Percentiles rank a stretch among this genome's conserved stretches.
These are phyloP conservation scores for Prorops nasuta DNA, from an alignment of 1,140 invertebrate genomes.

Conservation along the genomic window DNA sequence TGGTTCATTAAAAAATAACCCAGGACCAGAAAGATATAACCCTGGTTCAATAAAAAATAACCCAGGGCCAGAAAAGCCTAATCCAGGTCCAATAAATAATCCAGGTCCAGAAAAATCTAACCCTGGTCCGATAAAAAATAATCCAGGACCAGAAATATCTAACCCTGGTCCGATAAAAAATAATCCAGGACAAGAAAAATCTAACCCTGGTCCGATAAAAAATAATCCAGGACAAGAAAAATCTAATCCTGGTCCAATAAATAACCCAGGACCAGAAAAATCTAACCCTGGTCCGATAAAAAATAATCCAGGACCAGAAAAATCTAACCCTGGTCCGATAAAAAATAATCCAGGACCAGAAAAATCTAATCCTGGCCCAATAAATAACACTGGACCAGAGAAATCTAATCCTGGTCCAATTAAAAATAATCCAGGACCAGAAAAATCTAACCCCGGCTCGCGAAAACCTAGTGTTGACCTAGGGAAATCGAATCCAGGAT, in stretches of 20 bases:
- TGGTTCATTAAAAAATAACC: too few species aligned
- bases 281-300: slow-evolving; percentile 5
- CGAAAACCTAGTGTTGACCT: slow-evolving; percentile 29
- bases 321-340: slow-evolving; percentile 19
- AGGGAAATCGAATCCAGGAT: slow-evolving; percentile 26
- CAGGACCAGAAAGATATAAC: too few species aligned
- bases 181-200: slow-evolving; percentile 23
- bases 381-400: too few species aligned
- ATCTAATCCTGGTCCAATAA: too few species aligned
- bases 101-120: slow-evolving; percentile 32
- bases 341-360: slow-evolving; percentile 28
- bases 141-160: slow-evolving; percentile 15
- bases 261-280: too few species aligned
- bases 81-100: slow-evolving; percentile 25
- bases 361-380: slow-evolving; percentile 33
- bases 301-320: slow-evolving; percentile 12
- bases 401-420: background rate
- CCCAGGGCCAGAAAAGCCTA: slow-evolving; percentile 15
- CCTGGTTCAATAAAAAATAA: slow-evolving; percentile 7
- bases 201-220: slow-evolving; percentile 32
- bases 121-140: background rate
- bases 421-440: slow-evolving; percentile 11
- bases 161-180: background rate
- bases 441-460: slow-evolving; percentile 13
- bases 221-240: slow-evolving; percentile 20